Evolutionary conservation across 2,113 vertebrate species (phyloP).

Genomic region (Parus major): DNA sequence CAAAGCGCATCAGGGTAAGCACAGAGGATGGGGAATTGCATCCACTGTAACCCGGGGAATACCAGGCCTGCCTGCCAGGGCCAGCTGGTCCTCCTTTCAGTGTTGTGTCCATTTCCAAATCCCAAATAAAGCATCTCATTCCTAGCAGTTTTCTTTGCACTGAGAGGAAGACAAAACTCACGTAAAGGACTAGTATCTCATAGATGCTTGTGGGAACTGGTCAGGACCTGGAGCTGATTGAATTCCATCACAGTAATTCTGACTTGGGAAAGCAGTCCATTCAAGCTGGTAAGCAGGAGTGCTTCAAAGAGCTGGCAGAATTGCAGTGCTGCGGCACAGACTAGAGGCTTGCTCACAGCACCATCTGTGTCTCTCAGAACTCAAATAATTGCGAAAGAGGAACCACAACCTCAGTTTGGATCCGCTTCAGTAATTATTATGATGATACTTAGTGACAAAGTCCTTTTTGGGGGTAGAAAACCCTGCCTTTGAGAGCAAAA

Average conservation of each 20-base stretch:
- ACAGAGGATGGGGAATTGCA: neutral
- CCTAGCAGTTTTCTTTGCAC: neutral
- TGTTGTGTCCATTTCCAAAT: neutral
- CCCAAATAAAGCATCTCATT: neutral
- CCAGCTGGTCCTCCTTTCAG: neutral
- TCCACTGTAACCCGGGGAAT: neutral
- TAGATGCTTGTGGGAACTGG: neutral
- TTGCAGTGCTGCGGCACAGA: neutral
- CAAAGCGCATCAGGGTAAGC: slow-evolving; percentile 92
- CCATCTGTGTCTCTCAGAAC: neutral
- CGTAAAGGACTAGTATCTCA: neutral
- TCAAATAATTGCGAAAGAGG: neutral
- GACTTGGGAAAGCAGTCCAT: neutral
- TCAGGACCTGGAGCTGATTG: neutral
- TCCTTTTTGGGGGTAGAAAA: neutral
- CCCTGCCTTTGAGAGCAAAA: neutral
- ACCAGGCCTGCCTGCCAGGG: neutral
- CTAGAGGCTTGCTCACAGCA: neutral
- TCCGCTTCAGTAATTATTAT: neutral
- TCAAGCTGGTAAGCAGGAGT: neutral
- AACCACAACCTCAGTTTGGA: neutral
- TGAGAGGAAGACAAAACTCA: neutral
- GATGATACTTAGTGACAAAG: neutral
- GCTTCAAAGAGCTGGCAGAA: neutral
- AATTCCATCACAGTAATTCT: neutral